Percentiles rank a stretch among this genome's conserved stretches.
Conservation (phyloP, 2,888 invertebrate genomes). For the Tetragonisca angustula region DNA sequence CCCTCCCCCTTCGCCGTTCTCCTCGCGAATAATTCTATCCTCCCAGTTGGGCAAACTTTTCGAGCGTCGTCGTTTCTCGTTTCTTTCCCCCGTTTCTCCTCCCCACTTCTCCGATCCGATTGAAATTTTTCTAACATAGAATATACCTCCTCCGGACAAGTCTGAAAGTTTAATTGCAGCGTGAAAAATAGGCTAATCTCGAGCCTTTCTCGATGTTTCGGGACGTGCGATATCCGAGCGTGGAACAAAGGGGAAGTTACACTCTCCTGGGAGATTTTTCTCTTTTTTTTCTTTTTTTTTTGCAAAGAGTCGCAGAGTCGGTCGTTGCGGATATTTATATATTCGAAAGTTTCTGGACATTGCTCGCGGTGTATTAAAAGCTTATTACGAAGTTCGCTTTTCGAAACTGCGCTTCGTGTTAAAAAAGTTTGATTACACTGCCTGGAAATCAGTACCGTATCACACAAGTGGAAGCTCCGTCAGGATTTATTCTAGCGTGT, state of each 20-base stretch:
- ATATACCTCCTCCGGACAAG: constrained; percentile 11
- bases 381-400: constrained; percentile 37
- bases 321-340: constrained; percentile 33
- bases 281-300: constrained; percentile 9
- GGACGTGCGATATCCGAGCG: not conserved
- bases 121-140: constrained; percentile 40
- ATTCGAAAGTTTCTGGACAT: constrained; percentile 21
- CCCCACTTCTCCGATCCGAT: constrained; percentile 7
- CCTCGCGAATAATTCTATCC: constrained; percentile 44
- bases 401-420: constrained; percentile 24
- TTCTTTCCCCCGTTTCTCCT: not conserved
- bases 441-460: constrained; percentile 18
- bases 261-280: not conserved
- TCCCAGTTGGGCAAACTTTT: constrained; percentile 38
- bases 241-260: not conserved
- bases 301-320: not conserved
- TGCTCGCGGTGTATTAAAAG: constrained; percentile 26
- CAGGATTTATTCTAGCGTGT: constrained; percentile 31
- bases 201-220: not conserved
- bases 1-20: not conserved
- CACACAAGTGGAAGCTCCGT: not conserved
- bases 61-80: not conserved
- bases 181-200: not conserved
- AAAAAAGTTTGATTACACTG: constrained; percentile 49
- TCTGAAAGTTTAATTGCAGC: constrained; percentile 44